Base-by-base conservation (phyloP, 1,140 invertebrate species). In the Battus philenor region DNA sequence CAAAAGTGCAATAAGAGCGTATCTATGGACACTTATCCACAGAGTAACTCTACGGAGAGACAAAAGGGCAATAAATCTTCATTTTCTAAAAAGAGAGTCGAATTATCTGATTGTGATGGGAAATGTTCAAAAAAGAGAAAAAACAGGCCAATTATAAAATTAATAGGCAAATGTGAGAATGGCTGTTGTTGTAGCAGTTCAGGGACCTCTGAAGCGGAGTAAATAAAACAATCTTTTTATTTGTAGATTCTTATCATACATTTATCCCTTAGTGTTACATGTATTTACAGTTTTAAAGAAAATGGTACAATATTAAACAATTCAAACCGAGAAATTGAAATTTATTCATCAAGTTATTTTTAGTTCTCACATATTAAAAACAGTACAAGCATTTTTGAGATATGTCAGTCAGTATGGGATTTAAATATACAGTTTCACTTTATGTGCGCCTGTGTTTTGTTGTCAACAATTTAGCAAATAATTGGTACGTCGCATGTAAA, bases 211-310 rank as follows among this genome's bases (percentile, higher is more conserved):
- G 10, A 20, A 38, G 4, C 9, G 34, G 10, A 3, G 1, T 24
- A 59, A 51, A 54, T 63, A 55, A 67, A 67, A 63, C 53, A 22
- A 64, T 38, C 24, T 38, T 52, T 49, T 4, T 54, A 63, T 69
- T 74, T 75, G 77, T 80, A 81, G 65, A 76, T 73, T 83, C 69
- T 80, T 84, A 85, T 79, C 65, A 74, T 84, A 82, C 77, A 81
- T 66, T 75, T 75, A 76, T 77, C 50, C 59, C 68, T 77, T 80
- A 80, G 56, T 61, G 63, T 68, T 75, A 79, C 59, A 76, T 51
- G 59, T 78, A 81, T 81, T 71, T 84, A 84, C 77, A 81, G 44
- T 67, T 66, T 58, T 36, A 58, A 61, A 58, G 36, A 55, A 59
- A 75, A 73, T 67, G 75, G 61, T 76, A 76, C 64, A 78, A 67